Percentiles rank a stretch among this genome's conserved stretches.
phyloP scores from a whole-genome alignment of 2,113 vertebrate genomes.

The Muscicapa adusta region DNA sequence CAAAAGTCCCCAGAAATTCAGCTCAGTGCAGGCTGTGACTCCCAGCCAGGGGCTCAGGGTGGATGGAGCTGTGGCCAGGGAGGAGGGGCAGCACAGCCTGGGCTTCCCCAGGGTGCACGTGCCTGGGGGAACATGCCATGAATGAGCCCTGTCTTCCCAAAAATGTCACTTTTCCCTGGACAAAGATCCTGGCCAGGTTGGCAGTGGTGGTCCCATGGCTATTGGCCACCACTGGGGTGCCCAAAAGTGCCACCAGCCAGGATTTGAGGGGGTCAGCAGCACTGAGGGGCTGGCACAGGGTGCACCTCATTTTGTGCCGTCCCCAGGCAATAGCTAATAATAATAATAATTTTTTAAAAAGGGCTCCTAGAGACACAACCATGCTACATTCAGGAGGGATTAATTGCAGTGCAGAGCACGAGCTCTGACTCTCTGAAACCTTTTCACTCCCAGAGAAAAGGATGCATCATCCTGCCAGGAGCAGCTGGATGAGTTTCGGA shows the following conservation, averaged over 20 bases:
- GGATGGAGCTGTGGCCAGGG: neutral
- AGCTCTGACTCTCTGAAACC: constrained; percentile 34
- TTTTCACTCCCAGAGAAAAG: constrained; percentile 69
- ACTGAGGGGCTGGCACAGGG: neutral
- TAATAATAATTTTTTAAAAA: neutral
- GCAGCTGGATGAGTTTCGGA: constrained; percentile 76
- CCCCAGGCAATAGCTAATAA: neutral
- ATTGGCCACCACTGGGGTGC: neutral
- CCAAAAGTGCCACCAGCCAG: neutral
- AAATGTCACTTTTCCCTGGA: fast-evolving
- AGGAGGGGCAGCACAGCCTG: neutral
- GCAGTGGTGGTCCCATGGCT: neutral
- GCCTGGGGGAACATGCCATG: fast-evolving
- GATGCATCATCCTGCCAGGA: constrained; percentile 77
- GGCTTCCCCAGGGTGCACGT: neutral
- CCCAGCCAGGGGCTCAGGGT: neutral
- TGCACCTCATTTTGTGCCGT: neutral
- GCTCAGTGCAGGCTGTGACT: fast-evolving
- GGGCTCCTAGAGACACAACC: neutral
- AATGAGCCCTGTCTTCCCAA: neutral
- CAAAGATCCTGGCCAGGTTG: neutral
- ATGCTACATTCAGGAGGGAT: neutral
- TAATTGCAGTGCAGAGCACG: constrained; percentile 44
- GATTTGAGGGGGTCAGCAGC: neutral
- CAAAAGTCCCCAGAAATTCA: neutral